A percentile compares a stretch with the other conserved stretches of the same genome.
Evolutionary conservation across 2,797 vertebrate genomes (phyloP).

Genomic region (Rallus crepitans): DNA sequence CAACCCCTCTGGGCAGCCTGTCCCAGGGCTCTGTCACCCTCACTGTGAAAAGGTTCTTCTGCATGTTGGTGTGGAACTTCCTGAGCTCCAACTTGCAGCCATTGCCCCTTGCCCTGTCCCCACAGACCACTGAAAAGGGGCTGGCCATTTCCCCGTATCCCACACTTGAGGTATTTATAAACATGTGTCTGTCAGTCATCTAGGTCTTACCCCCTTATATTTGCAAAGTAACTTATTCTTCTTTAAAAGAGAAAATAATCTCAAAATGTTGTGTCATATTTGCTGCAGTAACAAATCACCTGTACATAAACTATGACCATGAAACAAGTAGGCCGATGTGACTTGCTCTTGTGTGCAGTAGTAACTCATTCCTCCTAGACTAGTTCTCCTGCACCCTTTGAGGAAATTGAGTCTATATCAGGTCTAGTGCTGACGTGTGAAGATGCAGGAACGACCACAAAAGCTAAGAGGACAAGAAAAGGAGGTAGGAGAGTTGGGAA

Average conservation of each 20-base stretch:
- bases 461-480: background rate
- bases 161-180: too few relatives aligned
- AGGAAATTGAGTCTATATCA: background rate
- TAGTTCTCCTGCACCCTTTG: background rate
- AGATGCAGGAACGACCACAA: background rate
- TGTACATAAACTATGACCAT: background rate
- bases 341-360: background rate
- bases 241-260: background rate
- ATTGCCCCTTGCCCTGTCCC: too few relatives aligned
- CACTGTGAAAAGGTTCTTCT: too few relatives aligned
- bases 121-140: too few relatives aligned
- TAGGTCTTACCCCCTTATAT: background rate
- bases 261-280: background rate
- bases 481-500: background rate
- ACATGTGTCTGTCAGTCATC: background rate
- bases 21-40: too few relatives aligned
- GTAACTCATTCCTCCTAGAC: background rate
- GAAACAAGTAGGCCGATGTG: background rate
- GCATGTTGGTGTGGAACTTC: too few relatives aligned
- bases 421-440: background rate
- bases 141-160: too few relatives aligned
- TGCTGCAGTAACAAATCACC: background rate
- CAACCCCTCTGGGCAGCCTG: too few relatives aligned
- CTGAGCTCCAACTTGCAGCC: too few relatives aligned
- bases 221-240: background rate